Conservation (phyloP, 2,797 vertebrate genomes). For the Pyrocephalus nanus region DNA sequence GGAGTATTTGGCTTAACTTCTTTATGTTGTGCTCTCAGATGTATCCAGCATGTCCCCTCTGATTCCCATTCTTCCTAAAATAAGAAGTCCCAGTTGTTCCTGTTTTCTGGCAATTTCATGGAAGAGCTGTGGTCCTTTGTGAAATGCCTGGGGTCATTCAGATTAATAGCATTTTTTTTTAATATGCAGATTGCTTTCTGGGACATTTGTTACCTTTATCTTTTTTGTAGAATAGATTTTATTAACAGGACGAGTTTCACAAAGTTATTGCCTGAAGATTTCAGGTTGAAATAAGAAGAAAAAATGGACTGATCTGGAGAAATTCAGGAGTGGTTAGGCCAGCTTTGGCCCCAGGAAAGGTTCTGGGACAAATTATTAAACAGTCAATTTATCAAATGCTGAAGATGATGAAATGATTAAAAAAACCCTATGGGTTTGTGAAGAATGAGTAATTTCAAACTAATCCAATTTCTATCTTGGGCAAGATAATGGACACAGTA, state of each 20-base stretch:
- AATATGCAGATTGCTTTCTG: not conserved
- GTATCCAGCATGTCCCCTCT: not conserved
- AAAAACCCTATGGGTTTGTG: not conserved
- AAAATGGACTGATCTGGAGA: not conserved
- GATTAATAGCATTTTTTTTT: not conserved
- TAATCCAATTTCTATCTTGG: not conserved
- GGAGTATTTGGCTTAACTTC: conserved; percentile 3
- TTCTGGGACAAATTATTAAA: not conserved
- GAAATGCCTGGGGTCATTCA: not conserved
- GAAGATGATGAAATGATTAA: not conserved
- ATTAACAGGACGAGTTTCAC: not conserved
- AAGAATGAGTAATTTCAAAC: not conserved
- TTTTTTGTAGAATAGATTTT: not conserved
- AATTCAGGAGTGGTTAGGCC: not conserved
- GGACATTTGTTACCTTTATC: not conserved
- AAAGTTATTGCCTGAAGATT: not conserved
- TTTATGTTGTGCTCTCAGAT: not conserved
- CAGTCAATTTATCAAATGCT: not conserved
- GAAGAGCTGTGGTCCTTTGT: not conserved
- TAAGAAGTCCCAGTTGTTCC: not conserved
- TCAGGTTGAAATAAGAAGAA: not conserved
- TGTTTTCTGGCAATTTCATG: not conserved
- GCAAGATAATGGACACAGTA: not conserved
- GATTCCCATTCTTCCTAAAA: not conserved
- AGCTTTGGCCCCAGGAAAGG: not conserved